These are phyloP conservation scores for Pteropus rufus DNA, from an alignment of 2,797 vertebrate genomes.

Conservation along the genomic window DNA sequence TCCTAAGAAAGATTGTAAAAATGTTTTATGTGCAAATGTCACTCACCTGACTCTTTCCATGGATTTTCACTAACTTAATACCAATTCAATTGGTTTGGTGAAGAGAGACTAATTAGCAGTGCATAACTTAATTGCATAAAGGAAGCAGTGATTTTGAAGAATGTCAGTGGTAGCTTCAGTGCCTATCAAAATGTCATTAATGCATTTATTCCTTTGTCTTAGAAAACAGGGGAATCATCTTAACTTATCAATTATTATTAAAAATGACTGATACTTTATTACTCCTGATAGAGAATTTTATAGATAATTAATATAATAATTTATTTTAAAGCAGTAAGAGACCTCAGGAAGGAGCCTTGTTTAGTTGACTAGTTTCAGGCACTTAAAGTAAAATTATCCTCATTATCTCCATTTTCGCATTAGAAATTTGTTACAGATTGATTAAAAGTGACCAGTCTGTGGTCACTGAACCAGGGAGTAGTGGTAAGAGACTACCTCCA, in stretches of 20 bases:
- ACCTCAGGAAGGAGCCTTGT: not conserved
- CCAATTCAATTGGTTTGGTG: not conserved
- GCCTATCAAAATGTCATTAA: not conserved
- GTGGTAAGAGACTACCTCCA: not conserved
- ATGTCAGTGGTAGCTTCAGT: not conserved
- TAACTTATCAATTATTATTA: not conserved
- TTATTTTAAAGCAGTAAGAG: not conserved
- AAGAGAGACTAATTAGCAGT: constrained; percentile 35
- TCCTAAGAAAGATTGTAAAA: constrained; percentile 34
- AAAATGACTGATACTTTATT: not conserved
- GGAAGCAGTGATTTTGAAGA: not conserved
- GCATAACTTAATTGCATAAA: not conserved
- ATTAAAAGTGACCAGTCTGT: not conserved
- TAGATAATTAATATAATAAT: constrained; percentile 7
- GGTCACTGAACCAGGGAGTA: not conserved
- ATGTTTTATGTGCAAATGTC: constrained; percentile 27
- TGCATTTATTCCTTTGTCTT: constrained; percentile 7
- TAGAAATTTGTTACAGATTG: not conserved
- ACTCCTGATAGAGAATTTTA: not conserved
- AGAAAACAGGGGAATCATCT: not conserved
- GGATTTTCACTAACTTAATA: constrained; percentile 33
- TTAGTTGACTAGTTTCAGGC: not conserved
- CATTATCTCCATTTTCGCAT: not conserved
- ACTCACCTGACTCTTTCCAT: constrained; percentile 14
- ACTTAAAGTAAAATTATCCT: not conserved